Percentiles rank a stretch among this genome's conserved stretches.
phyloP scores from a whole-genome alignment of 2,797 vertebrate species.

The Ctenosaura bakeri region DNA sequence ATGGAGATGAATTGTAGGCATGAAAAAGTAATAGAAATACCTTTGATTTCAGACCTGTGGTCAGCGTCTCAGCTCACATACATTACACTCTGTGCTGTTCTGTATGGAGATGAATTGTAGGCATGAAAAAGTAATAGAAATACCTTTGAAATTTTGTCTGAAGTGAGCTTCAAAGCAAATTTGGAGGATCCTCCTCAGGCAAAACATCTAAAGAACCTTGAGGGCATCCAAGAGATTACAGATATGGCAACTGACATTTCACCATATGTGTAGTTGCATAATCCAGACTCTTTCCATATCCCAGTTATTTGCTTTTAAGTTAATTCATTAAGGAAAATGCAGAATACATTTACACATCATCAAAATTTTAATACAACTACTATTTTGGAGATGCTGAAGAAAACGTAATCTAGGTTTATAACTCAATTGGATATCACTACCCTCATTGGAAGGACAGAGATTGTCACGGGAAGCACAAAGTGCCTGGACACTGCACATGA shows the following conservation, averaged over 20 bases:
- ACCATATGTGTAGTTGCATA: background rate
- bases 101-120: background rate
- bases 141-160: background rate
- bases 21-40: background rate
- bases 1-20: background rate
- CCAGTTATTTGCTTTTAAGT: background rate
- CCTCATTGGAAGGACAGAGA: background rate
- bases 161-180: constrained; percentile 1
- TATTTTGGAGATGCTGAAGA: background rate
- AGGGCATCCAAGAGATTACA: background rate
- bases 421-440: background rate
- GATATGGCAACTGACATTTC: background rate
- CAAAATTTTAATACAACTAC: background rate
- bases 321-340: background rate
- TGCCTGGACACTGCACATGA: no score
- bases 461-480: no score
- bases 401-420: background rate
- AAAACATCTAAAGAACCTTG: background rate
- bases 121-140: background rate
- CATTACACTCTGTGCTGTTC: background rate
- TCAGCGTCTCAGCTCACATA: background rate
- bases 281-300: no score
- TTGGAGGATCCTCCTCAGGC: background rate
- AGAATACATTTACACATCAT: background rate
- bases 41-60: background rate